phyloP scores from a whole-genome alignment of 2,888 invertebrate genomes.

The Caenorhabditis panamensis region DNA sequence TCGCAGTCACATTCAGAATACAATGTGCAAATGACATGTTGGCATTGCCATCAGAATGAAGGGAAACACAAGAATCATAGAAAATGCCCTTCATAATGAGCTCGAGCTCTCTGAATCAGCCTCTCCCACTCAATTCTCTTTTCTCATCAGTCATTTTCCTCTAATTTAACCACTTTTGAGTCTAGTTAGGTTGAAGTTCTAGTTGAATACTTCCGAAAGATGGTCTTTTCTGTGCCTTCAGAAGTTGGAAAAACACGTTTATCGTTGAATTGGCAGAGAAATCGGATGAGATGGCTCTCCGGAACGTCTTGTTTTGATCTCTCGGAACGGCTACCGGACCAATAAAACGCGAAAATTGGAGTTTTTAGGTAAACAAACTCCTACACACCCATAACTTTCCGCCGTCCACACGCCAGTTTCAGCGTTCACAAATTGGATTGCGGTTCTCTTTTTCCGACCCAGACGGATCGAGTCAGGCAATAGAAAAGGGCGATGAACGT shows the following conservation, averaged over 20 bases:
- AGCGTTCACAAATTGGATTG: not conserved
- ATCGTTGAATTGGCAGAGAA: not conserved
- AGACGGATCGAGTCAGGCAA: not conserved
- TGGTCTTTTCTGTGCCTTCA: not conserved
- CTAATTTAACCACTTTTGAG: conserved; percentile 22
- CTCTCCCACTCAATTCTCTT: conserved; percentile 13
- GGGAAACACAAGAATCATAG: conserved; percentile 4
- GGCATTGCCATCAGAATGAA: conserved; percentile 21
- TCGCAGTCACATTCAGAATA: conserved; percentile 18
- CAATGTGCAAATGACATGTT: conserved; percentile 37
- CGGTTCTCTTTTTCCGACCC: no score
- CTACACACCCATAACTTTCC: not conserved
- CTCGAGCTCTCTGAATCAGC: not conserved
- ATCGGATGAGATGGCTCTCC: conserved; percentile 10
- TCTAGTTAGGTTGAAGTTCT: no score
- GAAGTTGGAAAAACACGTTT: conserved; percentile 21
- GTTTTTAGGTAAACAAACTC: conserved; percentile 23
- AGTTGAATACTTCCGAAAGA: no score
- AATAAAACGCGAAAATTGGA: conserved; percentile 39
- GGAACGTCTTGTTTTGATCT: conserved; percentile 36
- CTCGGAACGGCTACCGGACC: not conserved
- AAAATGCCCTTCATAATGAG: not conserved
- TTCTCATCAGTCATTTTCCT: conserved; percentile 18
- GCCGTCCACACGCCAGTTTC: not conserved
- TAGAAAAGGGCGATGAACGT: not conserved